These are phyloP conservation scores for Poecilus cupreus DNA, from an alignment of 2,888 invertebrate genomes.

Conservation along the genomic window DNA sequence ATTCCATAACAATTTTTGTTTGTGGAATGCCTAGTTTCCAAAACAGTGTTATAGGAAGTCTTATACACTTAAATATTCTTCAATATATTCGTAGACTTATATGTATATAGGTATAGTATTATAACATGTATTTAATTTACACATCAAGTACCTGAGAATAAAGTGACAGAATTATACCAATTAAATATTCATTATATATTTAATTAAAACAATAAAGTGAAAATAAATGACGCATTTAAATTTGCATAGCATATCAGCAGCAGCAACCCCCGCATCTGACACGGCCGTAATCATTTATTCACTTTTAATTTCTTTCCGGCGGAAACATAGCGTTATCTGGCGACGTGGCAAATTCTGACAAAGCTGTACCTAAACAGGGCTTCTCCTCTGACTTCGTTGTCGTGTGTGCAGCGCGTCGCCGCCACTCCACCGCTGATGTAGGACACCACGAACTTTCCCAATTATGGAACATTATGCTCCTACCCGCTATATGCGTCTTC, in stretches of 20 bases:
- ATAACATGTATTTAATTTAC: too few species aligned
- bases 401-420: constrained; percentile 5
- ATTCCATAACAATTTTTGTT: too few species aligned
- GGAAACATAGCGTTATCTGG: background rate
- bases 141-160: too few species aligned
- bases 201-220: background rate
- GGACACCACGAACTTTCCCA: constrained; percentile 52
- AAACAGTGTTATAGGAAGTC: too few species aligned
- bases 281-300: background rate
- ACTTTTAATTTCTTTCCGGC: constrained; percentile 1
- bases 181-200: too few species aligned
- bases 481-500: constrained; percentile 7
- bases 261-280: background rate
- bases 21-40: too few species aligned
- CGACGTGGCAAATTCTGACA: background rate
- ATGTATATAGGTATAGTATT: too few species aligned
- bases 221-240: background rate
- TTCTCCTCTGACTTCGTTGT: background rate
- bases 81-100: too few species aligned
- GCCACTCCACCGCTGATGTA: constrained; percentile 33
- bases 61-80: too few species aligned
- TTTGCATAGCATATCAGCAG: background rate
- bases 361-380: background rate
- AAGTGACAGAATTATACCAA: too few species aligned
- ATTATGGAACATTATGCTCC: constrained; percentile 57